Conservation (phyloP, 2,888 invertebrate species). For the Polyommatus icarus region DNA sequence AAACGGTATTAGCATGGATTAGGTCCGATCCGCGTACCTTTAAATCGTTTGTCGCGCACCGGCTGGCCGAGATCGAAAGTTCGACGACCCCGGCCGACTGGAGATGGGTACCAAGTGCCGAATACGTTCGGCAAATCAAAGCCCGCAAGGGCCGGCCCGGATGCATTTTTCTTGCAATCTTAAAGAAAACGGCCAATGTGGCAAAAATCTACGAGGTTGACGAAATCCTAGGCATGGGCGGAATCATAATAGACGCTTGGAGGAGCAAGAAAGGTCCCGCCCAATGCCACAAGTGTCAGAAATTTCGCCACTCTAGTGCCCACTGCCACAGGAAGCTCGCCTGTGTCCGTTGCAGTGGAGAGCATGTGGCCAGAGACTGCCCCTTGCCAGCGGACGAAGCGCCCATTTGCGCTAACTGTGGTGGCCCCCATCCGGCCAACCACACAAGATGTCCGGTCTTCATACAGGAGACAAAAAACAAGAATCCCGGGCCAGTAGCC, state of each 20-base stretch:
- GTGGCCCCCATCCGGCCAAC: conserved; percentile 13
- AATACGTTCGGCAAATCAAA: no score
- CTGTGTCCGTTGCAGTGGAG: neutral
- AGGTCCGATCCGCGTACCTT: no score
- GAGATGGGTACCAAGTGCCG: no score
- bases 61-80: no score
- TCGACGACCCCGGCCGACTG: no score
- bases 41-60: no score
- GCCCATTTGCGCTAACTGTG: conserved; percentile 11
- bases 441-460: neutral
- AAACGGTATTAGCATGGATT: no score
- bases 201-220: no score
- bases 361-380: conserved; percentile 20
- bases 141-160: no score
- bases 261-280: neutral
- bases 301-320: neutral
- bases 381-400: neutral
- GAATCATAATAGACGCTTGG: neutral
- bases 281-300: neutral
- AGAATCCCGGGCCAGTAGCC: no score
- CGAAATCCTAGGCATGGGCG: neutral
- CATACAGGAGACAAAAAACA: neutral
- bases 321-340: neutral
- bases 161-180: no score
- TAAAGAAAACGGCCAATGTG: no score